Conservation (phyloP, 1,140 invertebrate species). For the Neocloeon triangulifer region DNA sequence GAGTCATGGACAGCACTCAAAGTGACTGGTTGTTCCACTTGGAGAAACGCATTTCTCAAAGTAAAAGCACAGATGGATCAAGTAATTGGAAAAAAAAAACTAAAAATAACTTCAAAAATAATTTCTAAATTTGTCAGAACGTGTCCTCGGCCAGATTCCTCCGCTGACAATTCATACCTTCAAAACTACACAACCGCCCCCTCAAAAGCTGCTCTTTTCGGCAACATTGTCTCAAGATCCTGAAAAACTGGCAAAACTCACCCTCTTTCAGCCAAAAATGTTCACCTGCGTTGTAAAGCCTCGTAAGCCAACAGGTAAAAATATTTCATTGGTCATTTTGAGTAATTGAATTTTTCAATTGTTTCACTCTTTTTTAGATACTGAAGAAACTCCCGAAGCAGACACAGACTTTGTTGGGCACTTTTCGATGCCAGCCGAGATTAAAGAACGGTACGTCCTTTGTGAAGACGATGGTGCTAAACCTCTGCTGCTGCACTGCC, state of each 20-base stretch:
- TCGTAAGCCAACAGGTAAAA: too few relatives aligned
- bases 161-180: slow-evolving; percentile 17
- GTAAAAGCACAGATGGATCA: too few relatives aligned
- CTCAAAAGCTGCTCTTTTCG: slow-evolving; percentile 87
- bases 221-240: slow-evolving; percentile 91
- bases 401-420: too few relatives aligned
- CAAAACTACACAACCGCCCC: slow-evolving; percentile 25
- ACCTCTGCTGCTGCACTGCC: slow-evolving; percentile 55
- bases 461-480: slow-evolving; percentile 47
- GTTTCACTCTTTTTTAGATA: too few relatives aligned
- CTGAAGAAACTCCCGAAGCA: too few relatives aligned
- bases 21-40: slow-evolving; percentile 68
- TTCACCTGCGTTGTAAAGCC: slow-evolving; percentile 60
- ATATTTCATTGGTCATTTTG: too few relatives aligned
- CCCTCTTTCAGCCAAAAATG: slow-evolving; percentile 74
- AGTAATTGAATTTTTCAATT: too few relatives aligned
- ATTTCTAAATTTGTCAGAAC: neutral
- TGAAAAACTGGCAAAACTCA: slow-evolving; percentile 69
- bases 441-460: slow-evolving; percentile 51
- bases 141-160: slow-evolving; percentile 17
- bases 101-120: neutral
- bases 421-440: slow-evolving; percentile 61
- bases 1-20: slow-evolving; percentile 73
- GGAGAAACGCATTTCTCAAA: slow-evolving; percentile 12
- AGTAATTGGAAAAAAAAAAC: too few relatives aligned